A percentile compares a stretch with the other conserved stretches of the same genome.
Evolutionary conservation across 2,113 vertebrate species (phyloP).

Genomic region (Pachypanchax playfairii): DNA sequence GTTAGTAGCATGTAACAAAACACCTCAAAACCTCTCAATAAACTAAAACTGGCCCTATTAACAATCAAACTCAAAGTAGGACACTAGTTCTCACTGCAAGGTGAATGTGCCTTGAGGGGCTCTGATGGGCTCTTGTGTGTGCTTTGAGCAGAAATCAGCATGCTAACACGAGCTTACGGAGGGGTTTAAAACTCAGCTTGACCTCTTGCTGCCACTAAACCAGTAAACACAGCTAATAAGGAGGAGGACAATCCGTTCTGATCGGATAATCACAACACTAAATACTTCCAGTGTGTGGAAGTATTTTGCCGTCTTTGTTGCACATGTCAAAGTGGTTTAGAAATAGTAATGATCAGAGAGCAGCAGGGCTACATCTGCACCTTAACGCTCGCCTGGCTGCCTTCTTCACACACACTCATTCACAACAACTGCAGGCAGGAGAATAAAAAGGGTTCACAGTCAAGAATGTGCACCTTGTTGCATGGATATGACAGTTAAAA

Average conservation of each 20-base stretch:
- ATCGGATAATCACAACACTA: slow-evolving; percentile 6
- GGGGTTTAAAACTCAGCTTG: background rate
- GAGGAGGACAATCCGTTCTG: slow-evolving; percentile 8
- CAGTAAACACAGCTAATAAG: slow-evolving; percentile 16
- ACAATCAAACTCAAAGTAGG: background rate
- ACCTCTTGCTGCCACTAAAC: slow-evolving; percentile 4
- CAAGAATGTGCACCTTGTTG: background rate
- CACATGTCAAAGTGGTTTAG: background rate
- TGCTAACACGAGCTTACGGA: background rate
- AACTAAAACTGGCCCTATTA: background rate
- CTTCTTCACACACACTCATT: background rate
- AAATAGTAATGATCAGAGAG: background rate
- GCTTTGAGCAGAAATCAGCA: slow-evolving; percentile 3
- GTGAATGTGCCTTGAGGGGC: background rate
- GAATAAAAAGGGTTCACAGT: background rate
- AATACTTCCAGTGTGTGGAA: background rate
- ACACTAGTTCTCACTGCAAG: background rate
- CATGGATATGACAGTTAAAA: background rate
- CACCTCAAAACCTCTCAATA: background rate
- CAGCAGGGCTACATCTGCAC: slow-evolving; percentile 4
- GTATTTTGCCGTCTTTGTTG: background rate
- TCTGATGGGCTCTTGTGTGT: background rate
- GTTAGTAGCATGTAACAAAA: background rate
- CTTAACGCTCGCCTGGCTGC: background rate
- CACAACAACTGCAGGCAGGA: background rate